A percentile compares a stretch with the other conserved stretches of the same genome.
Conservation (phyloP, 1,140 invertebrate genomes). For the Lethrus apterus region DNA sequence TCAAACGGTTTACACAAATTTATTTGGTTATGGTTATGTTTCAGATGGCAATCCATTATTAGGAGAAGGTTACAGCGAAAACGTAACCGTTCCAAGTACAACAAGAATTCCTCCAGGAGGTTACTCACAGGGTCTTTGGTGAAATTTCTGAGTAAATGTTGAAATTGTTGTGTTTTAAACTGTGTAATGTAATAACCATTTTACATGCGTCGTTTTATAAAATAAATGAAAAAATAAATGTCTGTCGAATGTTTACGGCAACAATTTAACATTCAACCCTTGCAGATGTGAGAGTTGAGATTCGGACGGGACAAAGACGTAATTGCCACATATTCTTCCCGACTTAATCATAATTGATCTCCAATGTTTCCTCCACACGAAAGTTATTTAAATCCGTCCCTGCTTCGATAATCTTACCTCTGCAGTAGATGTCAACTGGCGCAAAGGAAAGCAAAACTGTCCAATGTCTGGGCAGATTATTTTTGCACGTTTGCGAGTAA, state of each 20-base stretch:
- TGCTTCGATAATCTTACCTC: no score
- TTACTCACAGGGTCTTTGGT: constrained; percentile 47
- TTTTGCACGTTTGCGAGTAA: constrained; percentile 3
- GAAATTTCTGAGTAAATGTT: constrained; percentile 8
- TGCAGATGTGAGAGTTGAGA: not conserved
- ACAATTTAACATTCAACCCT: no score
- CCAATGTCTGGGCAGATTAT: constrained; percentile 13
- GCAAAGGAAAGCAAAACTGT: constrained; percentile 28
- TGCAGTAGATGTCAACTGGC: no score
- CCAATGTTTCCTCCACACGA: not conserved
- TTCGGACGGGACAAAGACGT: constrained; percentile 15
- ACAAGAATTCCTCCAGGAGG: constrained; percentile 44
- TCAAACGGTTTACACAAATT: not conserved
- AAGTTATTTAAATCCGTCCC: no score
- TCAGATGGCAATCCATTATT: constrained; percentile 49
- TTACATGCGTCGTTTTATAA: no score
- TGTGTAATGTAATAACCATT: no score
- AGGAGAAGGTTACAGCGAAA: constrained; percentile 41
- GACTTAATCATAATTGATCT: not conserved
- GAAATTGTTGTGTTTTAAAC: not conserved
- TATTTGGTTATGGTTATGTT: constrained; percentile 21
- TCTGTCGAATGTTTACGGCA: no score
- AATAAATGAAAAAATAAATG: no score
- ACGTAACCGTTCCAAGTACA: constrained; percentile 6
- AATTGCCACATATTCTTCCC: not conserved